These are phyloP conservation scores for Sminthurinus aureus DNA, from an alignment of 2,888 invertebrate species.

Conservation along the genomic window DNA sequence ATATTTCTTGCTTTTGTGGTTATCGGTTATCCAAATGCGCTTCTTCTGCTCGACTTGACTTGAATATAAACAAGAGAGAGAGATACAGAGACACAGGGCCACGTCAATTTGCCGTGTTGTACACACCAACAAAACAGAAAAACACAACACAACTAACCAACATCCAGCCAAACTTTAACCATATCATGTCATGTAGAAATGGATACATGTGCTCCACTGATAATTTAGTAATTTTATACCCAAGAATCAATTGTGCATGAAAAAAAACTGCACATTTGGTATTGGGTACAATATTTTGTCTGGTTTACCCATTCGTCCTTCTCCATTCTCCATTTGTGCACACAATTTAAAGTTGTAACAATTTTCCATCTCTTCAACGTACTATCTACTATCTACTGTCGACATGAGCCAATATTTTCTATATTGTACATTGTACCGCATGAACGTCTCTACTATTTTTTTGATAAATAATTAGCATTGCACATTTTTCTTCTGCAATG, in stretches of 20 bases:
- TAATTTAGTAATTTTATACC: neutral
- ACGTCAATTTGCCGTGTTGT: neutral
- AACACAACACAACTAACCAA: neutral
- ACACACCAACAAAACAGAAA: neutral
- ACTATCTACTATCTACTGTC: neutral
- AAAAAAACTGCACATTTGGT: conserved; percentile 11
- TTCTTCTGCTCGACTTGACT: conserved; percentile 29
- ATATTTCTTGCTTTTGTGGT: conserved; percentile 23
- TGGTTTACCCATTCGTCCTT: neutral
- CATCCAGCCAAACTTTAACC: conserved; percentile 25
- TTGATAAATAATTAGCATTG: too few species aligned
- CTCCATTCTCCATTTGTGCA: neutral
- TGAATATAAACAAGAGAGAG: conserved; percentile 8
- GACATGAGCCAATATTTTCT: neutral
- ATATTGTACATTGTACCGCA: too few species aligned
- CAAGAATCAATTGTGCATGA: conserved; percentile 12
- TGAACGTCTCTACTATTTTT: too few species aligned
- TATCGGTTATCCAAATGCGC: conserved; percentile 27
- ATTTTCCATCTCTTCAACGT: neutral
- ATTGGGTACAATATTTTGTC: neutral
- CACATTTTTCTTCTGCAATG: too few species aligned
- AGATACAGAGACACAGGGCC: neutral
- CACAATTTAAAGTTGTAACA: neutral
- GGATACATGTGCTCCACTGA: neutral
- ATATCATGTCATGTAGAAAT: neutral